Base-by-base conservation (phyloP, 2,113 vertebrate genomes). In the cattle (Bos taurus) region DNA sequence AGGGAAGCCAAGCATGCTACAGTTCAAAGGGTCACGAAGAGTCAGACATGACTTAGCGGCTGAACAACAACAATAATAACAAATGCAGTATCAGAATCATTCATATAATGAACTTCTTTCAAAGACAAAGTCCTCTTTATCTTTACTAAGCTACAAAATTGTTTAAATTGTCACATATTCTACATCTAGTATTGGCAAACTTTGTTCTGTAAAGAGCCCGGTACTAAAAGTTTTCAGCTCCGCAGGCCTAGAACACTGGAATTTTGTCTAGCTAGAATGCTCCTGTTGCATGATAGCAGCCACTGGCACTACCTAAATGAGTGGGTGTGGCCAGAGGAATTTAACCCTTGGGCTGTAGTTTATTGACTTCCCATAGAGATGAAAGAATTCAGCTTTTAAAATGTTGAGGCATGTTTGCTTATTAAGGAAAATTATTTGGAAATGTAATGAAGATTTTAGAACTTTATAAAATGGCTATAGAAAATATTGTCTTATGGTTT, bases 371-470 rank as follows among this genome's bases (percentile, higher is more conserved):
- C 52, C 8, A 21, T 21, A 67, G 33, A 91, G 19, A 84, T 67
- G 4, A 94, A 91, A 94, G 16, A 62, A 50, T 60, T 52, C n/a
- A 71, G 6, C 84, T 43, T 83, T 28, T 62, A 57, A 84, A 84
- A 30, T 28, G 25, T 30, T 28, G n/a, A 82, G 23, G 33, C 40
- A 12, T 48, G 9, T 40, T n/a, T 81, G 52, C 64, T 85, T 97
- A 11, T 48, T 92, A 62, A 21, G 60, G 15, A 74, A 91, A 43
- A 92, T n/a, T 62, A 56, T 81, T 86, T 56, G 81, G 59, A 92
- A 74, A 43, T 81, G 6, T 89, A 89, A 52, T 67, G 81, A 93
- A 74, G 36, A 74, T 81, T 94, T 92, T 74, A 50, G 10, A 93
- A 80, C 14, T 88, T 90, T 54, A 0, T 0, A 1, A 89, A 71